Evolutionary conservation across 2,113 vertebrate species (phyloP), one percentile per base, ranked within the genome.

Genomic region (Hypocryptadius cinnamomeus): DNA sequence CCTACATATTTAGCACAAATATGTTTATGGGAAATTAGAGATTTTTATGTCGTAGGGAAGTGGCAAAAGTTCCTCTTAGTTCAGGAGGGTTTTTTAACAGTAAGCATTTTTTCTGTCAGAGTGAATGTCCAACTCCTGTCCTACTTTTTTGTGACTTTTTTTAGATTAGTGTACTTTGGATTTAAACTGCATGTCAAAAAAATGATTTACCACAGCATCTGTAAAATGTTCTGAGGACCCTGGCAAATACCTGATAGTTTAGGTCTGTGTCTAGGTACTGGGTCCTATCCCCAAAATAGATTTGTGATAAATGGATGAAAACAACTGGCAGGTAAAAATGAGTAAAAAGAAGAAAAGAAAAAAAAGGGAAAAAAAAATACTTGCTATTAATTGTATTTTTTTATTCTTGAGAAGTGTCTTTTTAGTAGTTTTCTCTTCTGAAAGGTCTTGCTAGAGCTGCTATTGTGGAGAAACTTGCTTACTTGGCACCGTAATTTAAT

Each of bases 181-280:
- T 87, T 94, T 63, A 94, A 93, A 93, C 85, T 85, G 16, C 30
- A 17, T 1, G 11, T 87, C 59, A 93, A 79, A 95, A 95, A 40
- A 73, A 33, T 72, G 0, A 53, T 87, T 85, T 71, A 92, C 54
- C 25, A 44, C 17, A 85, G 25, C 50, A 72, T 77, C 50, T 94
- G 81, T 79, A 48, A 64, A 87, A 65, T 77, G 24, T 91, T 92
- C 57, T 60, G 30, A n/a, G 25, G 63, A 70, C 27, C 27, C 27
- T 80, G 66, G 63, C 33, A 85, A 61, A 66, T 35, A 54, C 13
- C 15, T 83, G 31, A 24, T 65, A 57, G 39, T 70, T 93, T 70
- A 66, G 23, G 50, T 91, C 23, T 10, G 3, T 68, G 21, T 64
- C 23, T 50, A 85, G 39, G 70, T 61, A 80, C 31, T 79, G 23